A percentile compares a stretch with the other conserved stretches of the same genome.
Conservation (phyloP, 2,797 vertebrate genomes). For the Catharus ustulatus region DNA sequence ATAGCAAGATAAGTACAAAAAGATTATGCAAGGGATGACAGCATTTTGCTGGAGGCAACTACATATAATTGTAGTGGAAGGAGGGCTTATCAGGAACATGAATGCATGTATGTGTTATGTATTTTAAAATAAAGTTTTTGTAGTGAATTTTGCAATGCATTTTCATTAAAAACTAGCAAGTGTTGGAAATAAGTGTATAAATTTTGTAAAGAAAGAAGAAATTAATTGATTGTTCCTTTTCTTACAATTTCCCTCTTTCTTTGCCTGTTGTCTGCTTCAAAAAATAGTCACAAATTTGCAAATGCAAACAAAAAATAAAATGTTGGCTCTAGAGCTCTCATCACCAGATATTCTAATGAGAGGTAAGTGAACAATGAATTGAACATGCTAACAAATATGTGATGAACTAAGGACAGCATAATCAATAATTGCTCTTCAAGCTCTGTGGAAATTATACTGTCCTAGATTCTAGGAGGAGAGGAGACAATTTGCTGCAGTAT, state of each 20-base stretch:
- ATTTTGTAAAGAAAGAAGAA: background rate
- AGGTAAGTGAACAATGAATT: conserved; percentile 65
- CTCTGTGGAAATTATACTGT: conserved; percentile 71
- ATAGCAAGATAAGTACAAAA: conserved; percentile 19
- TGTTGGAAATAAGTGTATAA: background rate
- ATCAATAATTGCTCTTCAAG: conserved; percentile 71
- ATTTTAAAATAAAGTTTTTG: background rate
- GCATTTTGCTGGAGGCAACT: background rate
- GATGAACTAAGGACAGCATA: conserved; percentile 75
- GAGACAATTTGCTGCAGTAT: conserved; percentile 81
- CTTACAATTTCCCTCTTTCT: background rate
- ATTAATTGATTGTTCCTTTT: background rate
- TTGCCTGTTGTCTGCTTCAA: conserved; percentile 14
- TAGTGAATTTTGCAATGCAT: conserved; percentile 13
- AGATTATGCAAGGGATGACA: conserved; percentile 1
- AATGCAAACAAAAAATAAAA: conserved; percentile 63
- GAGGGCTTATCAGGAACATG: background rate
- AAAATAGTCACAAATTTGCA: conserved; percentile 55
- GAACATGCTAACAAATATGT: conserved; percentile 74
- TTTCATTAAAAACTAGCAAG: background rate
- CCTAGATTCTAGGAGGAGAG: conserved; percentile 68
- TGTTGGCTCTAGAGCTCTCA: conserved; percentile 50
- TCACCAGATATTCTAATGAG: conserved; percentile 71
- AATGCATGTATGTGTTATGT: background rate
- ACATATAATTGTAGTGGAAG: background rate